Conservation (phyloP, 2,888 invertebrate species). For the Meloe dianella region DNA sequence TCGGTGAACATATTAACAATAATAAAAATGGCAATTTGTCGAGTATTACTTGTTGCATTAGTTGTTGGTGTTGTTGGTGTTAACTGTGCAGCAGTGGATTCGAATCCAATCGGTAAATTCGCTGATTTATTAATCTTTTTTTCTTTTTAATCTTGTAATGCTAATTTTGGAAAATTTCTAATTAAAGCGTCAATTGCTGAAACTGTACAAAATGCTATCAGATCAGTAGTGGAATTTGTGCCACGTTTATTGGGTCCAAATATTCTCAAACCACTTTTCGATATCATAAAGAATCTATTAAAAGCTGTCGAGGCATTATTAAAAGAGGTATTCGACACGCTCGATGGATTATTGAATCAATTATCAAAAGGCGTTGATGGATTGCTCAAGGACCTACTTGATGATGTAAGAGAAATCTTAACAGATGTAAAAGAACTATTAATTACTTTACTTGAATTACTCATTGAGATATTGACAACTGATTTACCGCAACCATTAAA, state of each 20-base stretch:
- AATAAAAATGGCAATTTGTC: neutral
- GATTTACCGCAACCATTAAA: neutral
- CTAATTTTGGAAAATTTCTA: neutral
- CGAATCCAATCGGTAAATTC: neutral
- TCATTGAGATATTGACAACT: neutral
- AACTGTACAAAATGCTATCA: neutral
- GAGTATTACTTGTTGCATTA: neutral
- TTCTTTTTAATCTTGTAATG: neutral
- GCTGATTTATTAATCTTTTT: too few species aligned
- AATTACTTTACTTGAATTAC: neutral
- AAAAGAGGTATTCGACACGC: neutral
- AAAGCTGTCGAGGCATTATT: neutral
- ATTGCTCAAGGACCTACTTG: neutral
- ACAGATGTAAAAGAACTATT: neutral
- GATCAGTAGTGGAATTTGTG: neutral
- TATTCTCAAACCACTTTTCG: neutral
- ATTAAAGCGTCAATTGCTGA: neutral
- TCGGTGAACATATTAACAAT: neutral
- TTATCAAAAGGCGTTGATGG: neutral
- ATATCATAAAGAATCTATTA: neutral
- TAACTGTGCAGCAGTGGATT: neutral
- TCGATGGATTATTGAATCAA: neutral
- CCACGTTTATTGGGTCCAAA: neutral
- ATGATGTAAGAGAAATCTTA: neutral
- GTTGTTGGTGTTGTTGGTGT: neutral